Percentiles rank a stretch among this genome's conserved stretches.
Evolutionary conservation across 2,888 invertebrate genomes (phyloP).

Genomic region (Aphrophora alni): DNA sequence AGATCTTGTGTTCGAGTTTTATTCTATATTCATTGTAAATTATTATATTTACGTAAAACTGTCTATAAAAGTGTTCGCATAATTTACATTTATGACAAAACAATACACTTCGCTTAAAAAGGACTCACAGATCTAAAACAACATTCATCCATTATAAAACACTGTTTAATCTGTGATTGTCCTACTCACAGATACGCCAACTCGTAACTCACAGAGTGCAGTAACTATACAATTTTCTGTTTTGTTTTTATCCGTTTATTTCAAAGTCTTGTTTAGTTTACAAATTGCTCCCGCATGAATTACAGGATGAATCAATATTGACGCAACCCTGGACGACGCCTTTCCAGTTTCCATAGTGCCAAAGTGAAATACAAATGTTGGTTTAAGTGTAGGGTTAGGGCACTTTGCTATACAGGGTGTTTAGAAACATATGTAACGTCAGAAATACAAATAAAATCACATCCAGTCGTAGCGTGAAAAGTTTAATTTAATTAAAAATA

Average conservation of each 20-base stretch:
- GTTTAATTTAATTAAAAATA: too few species aligned
- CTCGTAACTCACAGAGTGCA: too few species aligned
- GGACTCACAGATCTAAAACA: neutral
- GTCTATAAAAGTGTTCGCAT: too few species aligned
- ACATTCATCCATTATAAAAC: neutral
- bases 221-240: neutral
- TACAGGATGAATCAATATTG: neutral
- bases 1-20: too few species aligned
- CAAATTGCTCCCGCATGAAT: neutral
- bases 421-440: too few species aligned
- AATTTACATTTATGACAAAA: too few species aligned
- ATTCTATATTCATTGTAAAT: too few species aligned
- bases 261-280: neutral
- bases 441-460: too few species aligned
- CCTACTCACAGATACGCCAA: neutral
- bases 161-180: neutral
- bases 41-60: too few species aligned
- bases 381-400: neutral
- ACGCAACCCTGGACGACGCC: neutral
- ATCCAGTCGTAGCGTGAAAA: too few species aligned
- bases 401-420: too few species aligned
- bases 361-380: neutral
- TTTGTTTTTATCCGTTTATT: neutral
- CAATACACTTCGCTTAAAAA: too few species aligned
- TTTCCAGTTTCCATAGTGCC: neutral